Conservation (phyloP, 2,797 vertebrate genomes). For the Pangasius djambal region DNA sequence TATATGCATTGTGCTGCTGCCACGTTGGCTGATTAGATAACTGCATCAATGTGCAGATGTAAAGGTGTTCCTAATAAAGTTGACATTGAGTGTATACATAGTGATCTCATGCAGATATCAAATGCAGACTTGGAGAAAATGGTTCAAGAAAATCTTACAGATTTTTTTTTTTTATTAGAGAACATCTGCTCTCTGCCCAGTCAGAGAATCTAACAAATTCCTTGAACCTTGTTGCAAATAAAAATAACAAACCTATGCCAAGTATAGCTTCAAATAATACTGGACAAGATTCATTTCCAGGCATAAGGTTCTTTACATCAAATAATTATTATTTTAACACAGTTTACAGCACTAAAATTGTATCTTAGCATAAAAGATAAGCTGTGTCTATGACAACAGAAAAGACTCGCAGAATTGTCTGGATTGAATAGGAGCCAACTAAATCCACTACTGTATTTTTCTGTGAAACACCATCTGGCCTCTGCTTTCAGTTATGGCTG, state of each 20-base stretch:
- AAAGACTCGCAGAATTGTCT: not conserved
- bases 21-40: not conserved
- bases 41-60: not conserved
- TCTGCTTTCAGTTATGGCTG: conserved; percentile 23
- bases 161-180: not conserved
- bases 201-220: not conserved
- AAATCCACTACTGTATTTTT: conserved; percentile 37
- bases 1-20: not conserved
- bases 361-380: conserved; percentile 1
- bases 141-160: not conserved
- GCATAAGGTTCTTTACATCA: not conserved
- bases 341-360: not conserved
- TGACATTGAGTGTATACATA: not conserved
- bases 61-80: not conserved
- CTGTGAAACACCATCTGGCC: conserved; percentile 31
- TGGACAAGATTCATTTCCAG: not conserved
- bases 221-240: not conserved
- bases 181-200: not conserved
- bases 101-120: not conserved
- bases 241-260: not conserved
- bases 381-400: not conserved
- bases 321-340: not conserved
- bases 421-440: conserved; percentile 22
- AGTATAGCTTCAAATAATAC: not conserved
- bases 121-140: not conserved